Percentiles rank a stretch among this genome's conserved stretches.
phyloP scores from a whole-genome alignment of 2,888 invertebrate species.

The Phytoseiulus persimilis region DNA sequence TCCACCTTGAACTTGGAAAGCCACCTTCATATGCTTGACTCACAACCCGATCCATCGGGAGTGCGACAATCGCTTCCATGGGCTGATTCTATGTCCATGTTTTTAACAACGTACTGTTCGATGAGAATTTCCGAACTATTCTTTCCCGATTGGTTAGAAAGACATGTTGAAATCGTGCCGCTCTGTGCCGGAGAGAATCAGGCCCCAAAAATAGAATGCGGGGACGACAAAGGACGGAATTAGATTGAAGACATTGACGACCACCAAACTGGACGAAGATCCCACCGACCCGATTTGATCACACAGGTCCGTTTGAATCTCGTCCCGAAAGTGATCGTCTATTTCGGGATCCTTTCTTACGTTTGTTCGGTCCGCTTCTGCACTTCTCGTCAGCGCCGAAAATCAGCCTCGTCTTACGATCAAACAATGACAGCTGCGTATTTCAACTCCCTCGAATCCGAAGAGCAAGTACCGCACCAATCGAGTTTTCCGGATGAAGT shows the following conservation, averaged over 20 bases:
- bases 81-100: neutral
- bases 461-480: neutral
- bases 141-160: neutral
- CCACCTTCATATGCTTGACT: too few species aligned
- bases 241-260: neutral
- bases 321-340: conserved; percentile 28
- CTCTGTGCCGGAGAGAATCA: neutral
- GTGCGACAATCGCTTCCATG: neutral
- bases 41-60: neutral
- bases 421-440: neutral
- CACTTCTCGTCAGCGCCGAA: neutral
- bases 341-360: neutral
- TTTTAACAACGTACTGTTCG: neutral
- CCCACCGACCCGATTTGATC: conserved; percentile 28
- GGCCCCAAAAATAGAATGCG: neutral
- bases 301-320: conserved; percentile 36
- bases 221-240: neutral
- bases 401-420: neutral
- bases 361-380: neutral
- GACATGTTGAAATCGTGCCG: neutral
- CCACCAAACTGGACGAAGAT: conserved; percentile 39
- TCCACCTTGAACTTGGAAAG: too few species aligned
- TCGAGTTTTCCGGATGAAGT: neutral
- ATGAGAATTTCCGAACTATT: neutral
- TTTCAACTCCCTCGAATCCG: neutral